A percentile compares a stretch with the other conserved stretches of the same genome.
Conservation (phyloP, 1,140 invertebrate species). For the Drosophila murphyi region DNA sequence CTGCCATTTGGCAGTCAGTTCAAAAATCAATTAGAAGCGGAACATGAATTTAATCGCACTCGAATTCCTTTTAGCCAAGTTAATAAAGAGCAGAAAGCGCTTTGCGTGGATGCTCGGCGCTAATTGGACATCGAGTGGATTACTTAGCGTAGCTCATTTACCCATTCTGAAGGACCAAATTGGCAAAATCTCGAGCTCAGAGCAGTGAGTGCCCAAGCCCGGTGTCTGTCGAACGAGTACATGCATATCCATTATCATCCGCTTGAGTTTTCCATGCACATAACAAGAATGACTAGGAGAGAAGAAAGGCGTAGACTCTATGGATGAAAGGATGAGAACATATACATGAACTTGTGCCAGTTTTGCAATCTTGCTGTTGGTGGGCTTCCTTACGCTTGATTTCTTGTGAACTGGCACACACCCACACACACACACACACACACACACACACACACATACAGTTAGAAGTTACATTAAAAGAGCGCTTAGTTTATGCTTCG, state of each 20-base stretch:
- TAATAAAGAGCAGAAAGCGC: constrained; percentile 18
- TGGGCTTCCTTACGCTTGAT: constrained; percentile 79
- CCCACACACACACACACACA: constrained; percentile 21
- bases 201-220: constrained; percentile 45
- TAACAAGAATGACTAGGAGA: background rate
- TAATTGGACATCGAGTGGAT: constrained; percentile 51
- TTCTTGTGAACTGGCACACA: constrained; percentile 53
- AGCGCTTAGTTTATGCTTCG: constrained; percentile 67
- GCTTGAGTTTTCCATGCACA: constrained; percentile 46
- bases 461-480: constrained; percentile 35
- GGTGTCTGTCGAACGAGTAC: constrained; percentile 22
- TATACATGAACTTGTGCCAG: constrained; percentile 42
- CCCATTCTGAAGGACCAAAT: constrained; percentile 20
- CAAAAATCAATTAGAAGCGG: constrained; percentile 28
- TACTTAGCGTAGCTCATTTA: constrained; percentile 17
- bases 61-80: background rate
- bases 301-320: background rate
- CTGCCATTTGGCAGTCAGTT: background rate
- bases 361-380: constrained; percentile 44
- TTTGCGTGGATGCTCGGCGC: constrained; percentile 2
- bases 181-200: constrained; percentile 43
- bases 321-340: constrained; percentile 21
- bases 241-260: constrained; percentile 61
- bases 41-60: constrained; percentile 9
- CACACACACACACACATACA: constrained; percentile 29